Evolutionary conservation across 2,113 vertebrate genomes (phyloP), one percentile per base, ranked within the genome.

Genomic region (Entelurus aequoreus): DNA sequence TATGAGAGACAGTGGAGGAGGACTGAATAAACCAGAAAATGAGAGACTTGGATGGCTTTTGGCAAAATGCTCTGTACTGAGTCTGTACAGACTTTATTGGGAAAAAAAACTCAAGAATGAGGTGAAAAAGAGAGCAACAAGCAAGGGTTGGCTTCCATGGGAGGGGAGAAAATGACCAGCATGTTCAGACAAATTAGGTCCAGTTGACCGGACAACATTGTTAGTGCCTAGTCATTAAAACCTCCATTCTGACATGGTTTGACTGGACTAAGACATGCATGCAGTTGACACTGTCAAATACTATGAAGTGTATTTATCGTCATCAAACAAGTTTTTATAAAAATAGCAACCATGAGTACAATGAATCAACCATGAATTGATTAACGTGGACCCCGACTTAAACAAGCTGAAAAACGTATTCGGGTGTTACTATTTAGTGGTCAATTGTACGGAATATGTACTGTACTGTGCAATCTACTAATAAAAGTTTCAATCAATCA

Each of bases 171-270:
- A 63, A 66, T 63, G 21, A 69, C 49, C 44, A 63, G 52, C 44
- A 47, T 71, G 60, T 57, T 58, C 48, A 60, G 36, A 65, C 44
- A 56, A 48, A 68, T 74, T 60, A 74, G 14, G 54, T 21, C 62
- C 66, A 75, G 58, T 60, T 76, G 61, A 72, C n/a, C 8, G 44
- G n/a, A 49, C 58, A 28, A 21, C 64, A 75, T 50, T 82, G 61
- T 78, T 40, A 5, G 15, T 50, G 48, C 11, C 19, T 38, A 35
- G 65, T 55, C 48, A 63, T n/a, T 51, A 47, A 72, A 50, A 49
- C 46, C 47, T 6, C 50, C 16, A 37, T 63, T 50, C 21, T 61
- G 14, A 60, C 52, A 61, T 46, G 37, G 37, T 68, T 8, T 12
- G 13, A 13, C 13, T 16, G 14, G 55, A 3, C 55, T 40, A 6